Conservation (phyloP, 2,797 vertebrate species). For the Silurus aristotelis region DNA sequence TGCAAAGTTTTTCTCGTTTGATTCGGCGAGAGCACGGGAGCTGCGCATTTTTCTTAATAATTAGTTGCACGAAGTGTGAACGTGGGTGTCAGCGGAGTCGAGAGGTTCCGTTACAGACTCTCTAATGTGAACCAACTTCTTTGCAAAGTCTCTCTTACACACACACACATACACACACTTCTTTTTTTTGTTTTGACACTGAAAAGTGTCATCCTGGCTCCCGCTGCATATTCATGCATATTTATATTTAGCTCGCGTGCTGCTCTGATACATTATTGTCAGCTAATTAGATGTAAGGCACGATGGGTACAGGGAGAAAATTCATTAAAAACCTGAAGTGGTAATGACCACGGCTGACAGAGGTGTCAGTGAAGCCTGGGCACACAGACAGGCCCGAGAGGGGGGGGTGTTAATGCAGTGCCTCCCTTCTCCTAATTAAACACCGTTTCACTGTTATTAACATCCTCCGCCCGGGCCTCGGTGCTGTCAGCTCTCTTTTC, state of each 20-base stretch:
- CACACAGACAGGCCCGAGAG: slow-evolving; percentile 83
- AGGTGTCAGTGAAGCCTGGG: slow-evolving; percentile 91
- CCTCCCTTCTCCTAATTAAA: slow-evolving; percentile 96
- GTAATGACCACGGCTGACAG: slow-evolving; percentile 99
- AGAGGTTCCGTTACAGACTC: slow-evolving; percentile 71
- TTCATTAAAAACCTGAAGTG: slow-evolving; percentile 88
- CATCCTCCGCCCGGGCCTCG: slow-evolving; percentile 88
- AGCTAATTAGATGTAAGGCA: slow-evolving; percentile 99
- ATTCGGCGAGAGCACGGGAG: slow-evolving; percentile 49
- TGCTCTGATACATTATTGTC: slow-evolving; percentile 97
- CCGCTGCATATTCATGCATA: slow-evolving; percentile 96
- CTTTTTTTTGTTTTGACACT: slow-evolving; percentile 62
- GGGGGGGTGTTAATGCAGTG: slow-evolving; percentile 90
- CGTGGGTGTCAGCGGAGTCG: slow-evolving; percentile 61
- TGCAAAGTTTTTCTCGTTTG: slow-evolving; percentile 22
- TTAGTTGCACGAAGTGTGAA: slow-evolving; percentile 47
- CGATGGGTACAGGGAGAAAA: slow-evolving; percentile 92
- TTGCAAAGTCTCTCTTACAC: background rate
- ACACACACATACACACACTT: background rate
- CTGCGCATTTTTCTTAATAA: slow-evolving; percentile 60
- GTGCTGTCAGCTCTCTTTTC: slow-evolving; percentile 83
- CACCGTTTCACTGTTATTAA: slow-evolving; percentile 98
- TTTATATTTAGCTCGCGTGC: slow-evolving; percentile 95
- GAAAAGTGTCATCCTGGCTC: slow-evolving; percentile 80
- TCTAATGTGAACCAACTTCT: slow-evolving; percentile 74